phyloP scores from a whole-genome alignment of 2,797 vertebrate species.

The Limnodromus scolopaceus region DNA sequence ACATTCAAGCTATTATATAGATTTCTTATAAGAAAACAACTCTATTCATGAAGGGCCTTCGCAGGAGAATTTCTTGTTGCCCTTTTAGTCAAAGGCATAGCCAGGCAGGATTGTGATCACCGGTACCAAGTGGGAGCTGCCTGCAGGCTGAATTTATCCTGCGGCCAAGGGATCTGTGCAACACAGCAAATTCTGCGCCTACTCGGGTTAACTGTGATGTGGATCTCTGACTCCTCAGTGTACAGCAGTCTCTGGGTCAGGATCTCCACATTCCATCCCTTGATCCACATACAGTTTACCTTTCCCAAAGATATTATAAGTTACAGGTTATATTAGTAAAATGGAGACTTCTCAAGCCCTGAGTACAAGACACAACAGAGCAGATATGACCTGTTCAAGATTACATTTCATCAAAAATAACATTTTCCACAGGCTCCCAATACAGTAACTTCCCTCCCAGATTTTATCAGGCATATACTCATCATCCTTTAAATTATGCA shows the following conservation, averaged over 20 bases:
- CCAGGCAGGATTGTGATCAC: not conserved
- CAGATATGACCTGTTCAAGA: not conserved
- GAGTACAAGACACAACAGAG: not conserved
- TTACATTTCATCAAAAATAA: not conserved
- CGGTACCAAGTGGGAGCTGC: not conserved
- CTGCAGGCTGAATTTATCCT: not conserved
- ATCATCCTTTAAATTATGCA: not conserved
- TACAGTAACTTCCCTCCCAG: not conserved
- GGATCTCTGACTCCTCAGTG: not conserved
- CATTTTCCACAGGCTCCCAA: not conserved
- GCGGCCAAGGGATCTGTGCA: not conserved
- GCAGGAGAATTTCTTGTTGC: not conserved
- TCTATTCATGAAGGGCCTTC: fast-evolving
- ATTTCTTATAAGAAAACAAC: not conserved
- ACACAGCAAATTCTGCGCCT: not conserved
- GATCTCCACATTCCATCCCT: not conserved
- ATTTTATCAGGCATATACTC: not conserved
- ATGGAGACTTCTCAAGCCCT: not conserved
- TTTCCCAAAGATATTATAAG: not conserved
- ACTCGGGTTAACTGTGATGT: not conserved
- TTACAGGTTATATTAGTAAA: not conserved
- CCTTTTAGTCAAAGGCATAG: not conserved
- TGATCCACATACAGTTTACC: not conserved
- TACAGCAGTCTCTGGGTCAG: not conserved
- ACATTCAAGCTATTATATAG: not conserved